Evolutionary conservation across 2,888 invertebrate species (phyloP), one percentile per base, ranked within the genome.

Genomic region (Noctua pronuba): DNA sequence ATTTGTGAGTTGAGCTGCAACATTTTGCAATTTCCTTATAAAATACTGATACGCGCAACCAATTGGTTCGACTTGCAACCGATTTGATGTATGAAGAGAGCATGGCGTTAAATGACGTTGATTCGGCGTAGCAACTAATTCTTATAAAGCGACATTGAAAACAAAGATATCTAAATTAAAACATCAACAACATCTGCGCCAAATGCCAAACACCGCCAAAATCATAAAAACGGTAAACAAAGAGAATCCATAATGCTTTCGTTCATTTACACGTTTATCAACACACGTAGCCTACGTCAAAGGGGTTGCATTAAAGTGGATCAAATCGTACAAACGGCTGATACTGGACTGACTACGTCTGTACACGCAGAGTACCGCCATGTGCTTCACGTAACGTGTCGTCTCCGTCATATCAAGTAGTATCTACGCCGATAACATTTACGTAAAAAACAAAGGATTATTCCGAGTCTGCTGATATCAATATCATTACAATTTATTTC

Each of bases 401-500:
- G 18, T 46, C 58, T 70, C 73, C 76, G 72, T 83, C 86, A 82
- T 72, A 71, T 52, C 77, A 46, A 69, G 16, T 72, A 77, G 73
- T 90, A 85, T 87, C 83, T 80, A 49, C 58, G 65, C 66, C 49
- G 84, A 88, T 85, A 86, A 85, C 79, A 78, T 80, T 88, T 76
- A 89, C 87, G 84, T 86, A 78, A 79, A 79, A 86, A 77, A 81
- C 85, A 82, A 81, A 71, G 76, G 80, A 79, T 86, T 88, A 83
- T 72, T 67, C 72, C 58, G 73, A 58, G 44, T 79, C 77, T 75
- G 60, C 21, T 79, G 85, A 83, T 84, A 85, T 62, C 70, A 73
- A 55, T 78, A 73, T 80, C 76, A 81, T 81, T 87, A 74, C 70
- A 80, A 41, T 41, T 75, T 75, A 82, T 73, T 77, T 77, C 31